These are phyloP conservation scores for Slavum lentiscoides DNA, from an alignment of 2,888 invertebrate genomes.

Conservation along the genomic window DNA sequence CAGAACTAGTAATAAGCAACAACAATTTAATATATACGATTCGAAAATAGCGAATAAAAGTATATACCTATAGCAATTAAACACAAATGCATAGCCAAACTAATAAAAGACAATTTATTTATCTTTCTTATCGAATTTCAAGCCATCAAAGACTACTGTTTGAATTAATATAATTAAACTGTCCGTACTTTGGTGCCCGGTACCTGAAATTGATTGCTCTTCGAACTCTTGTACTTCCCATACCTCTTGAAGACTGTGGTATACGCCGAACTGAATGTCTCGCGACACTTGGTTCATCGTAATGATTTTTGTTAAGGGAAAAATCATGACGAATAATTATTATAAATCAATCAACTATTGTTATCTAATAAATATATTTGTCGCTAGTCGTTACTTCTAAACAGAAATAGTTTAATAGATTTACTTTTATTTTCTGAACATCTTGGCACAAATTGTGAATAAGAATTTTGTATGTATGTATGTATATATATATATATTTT, in stretches of 20 bases:
- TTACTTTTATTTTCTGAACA: too few relatives aligned
- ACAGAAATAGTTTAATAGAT: too few relatives aligned
- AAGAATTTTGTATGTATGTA: too few relatives aligned
- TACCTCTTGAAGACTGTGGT: slow-evolving; percentile 75
- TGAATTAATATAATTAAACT: slow-evolving; percentile 49
- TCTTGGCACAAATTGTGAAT: too few relatives aligned
- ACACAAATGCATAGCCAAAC: slow-evolving; percentile 27
- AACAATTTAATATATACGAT: slow-evolving; percentile 42
- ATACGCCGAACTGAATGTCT: slow-evolving; percentile 67
- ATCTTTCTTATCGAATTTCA: slow-evolving; percentile 26
- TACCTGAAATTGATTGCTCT: slow-evolving; percentile 60
- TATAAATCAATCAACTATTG: not conserved
- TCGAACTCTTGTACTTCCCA: slow-evolving; percentile 73
- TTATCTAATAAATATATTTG: not conserved
- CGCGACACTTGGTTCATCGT: slow-evolving; percentile 84
- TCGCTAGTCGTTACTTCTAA: too few relatives aligned
- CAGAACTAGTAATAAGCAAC: not conserved
- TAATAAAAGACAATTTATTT: slow-evolving; percentile 19
- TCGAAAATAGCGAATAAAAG: slow-evolving; percentile 36
- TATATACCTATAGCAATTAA: slow-evolving; percentile 28
- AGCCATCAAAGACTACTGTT: slow-evolving; percentile 47
- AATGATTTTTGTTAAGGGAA: slow-evolving; percentile 19
- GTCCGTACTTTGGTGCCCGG: slow-evolving; percentile 52
- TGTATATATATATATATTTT: not conserved
- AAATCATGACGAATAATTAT: slow-evolving; percentile 65